These are phyloP conservation scores for Cyphomyrus plagiostoma DNA, from an alignment of 2,113 vertebrate genomes.

Conservation along the genomic window DNA sequence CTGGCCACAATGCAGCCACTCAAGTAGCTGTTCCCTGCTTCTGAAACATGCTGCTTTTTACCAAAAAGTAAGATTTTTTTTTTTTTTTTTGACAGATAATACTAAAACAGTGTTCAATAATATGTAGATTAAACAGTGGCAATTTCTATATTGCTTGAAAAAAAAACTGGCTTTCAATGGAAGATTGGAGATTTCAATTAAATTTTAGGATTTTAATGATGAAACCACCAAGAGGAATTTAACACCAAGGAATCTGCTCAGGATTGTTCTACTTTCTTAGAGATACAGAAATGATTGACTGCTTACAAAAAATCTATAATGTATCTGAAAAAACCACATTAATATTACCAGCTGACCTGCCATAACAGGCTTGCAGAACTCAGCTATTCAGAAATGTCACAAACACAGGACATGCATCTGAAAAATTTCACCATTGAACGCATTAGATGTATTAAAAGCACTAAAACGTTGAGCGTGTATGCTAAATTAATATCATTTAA, in stretches of 20 bases:
- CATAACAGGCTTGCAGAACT: not conserved
- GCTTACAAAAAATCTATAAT: not conserved
- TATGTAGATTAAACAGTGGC: not conserved
- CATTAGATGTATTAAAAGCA: not conserved
- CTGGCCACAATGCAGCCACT: slow-evolving; percentile 30
- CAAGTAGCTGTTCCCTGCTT: slow-evolving; percentile 1
- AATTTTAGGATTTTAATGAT: not conserved
- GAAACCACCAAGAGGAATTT: not conserved
- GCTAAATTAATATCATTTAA: not conserved
- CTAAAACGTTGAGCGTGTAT: not conserved
- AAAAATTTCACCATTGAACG: not conserved
- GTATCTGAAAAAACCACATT: not conserved
- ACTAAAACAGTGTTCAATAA: not conserved
- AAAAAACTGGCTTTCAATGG: not conserved
- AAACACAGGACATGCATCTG: not conserved
- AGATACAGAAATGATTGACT: not conserved
- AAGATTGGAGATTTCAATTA: not conserved
- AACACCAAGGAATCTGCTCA: not conserved
- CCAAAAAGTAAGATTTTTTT: not conserved
- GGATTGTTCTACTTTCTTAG: not conserved
- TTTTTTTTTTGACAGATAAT: too few relatives aligned
- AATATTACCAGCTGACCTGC: not conserved
- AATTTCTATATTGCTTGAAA: not conserved
- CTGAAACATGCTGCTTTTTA: not conserved
- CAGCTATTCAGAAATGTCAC: not conserved